phyloP scores from a whole-genome alignment of 2,797 vertebrate genomes.

The Balearica regulorum region DNA sequence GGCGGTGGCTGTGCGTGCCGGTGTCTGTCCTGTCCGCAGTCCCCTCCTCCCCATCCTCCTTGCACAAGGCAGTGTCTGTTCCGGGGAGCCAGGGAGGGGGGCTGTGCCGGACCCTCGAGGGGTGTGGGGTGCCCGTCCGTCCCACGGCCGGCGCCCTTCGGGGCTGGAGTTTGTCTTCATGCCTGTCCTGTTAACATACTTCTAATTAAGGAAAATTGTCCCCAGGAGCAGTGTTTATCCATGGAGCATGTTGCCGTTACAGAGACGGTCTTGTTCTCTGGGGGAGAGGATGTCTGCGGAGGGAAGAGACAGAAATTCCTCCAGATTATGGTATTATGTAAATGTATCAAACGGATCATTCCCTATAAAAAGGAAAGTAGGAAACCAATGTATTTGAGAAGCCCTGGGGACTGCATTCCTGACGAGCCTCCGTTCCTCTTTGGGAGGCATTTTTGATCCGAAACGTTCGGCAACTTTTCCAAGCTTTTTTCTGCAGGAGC shows the following conservation, averaged over 20 bases:
- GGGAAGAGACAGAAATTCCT: conserved; percentile 55
- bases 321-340: conserved; percentile 65
- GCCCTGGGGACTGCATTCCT: conserved; percentile 60
- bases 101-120: not conserved
- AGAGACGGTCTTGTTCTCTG: conserved; percentile 53
- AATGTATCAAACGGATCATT: conserved; percentile 58
- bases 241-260: not conserved
- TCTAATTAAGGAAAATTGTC: conserved; percentile 57
- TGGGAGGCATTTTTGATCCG: not conserved
- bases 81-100: not conserved
- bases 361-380: conserved; percentile 41
- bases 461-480: not conserved
- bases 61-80: conserved; percentile 15
- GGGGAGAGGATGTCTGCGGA: not conserved
- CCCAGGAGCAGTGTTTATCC: conserved; percentile 50
- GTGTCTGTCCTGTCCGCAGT: not conserved
- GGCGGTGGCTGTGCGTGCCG: not conserved
- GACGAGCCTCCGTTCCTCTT: conserved; percentile 24
- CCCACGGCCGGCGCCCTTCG: not conserved
- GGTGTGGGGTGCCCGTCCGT: not conserved
- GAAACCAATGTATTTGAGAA: conserved; percentile 15
- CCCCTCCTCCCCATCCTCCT: not conserved
- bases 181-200: conserved; percentile 31
- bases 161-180: conserved; percentile 39
- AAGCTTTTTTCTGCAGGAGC: not conserved